phyloP scores from a whole-genome alignment of 2,888 invertebrate species.

The Scaptomyza tumidula region DNA sequence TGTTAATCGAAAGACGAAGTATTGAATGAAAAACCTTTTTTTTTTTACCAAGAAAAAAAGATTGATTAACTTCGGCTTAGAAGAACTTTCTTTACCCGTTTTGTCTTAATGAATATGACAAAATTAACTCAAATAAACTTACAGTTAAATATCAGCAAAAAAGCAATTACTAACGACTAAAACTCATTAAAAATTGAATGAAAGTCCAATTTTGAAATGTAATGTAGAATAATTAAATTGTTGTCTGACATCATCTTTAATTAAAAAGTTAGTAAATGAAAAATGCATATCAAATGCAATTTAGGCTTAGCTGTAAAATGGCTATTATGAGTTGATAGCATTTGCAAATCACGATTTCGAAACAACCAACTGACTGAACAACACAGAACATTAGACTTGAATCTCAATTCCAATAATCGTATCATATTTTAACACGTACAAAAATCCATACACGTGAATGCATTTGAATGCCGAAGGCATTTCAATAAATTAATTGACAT shows the following conservation, averaged over 20 bases:
- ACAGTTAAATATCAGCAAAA: background rate
- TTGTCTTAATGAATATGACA: too few species aligned
- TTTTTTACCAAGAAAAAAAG: too few species aligned
- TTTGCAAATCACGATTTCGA: background rate
- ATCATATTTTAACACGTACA: constrained; percentile 2
- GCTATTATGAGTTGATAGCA: background rate
- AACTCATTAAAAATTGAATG: background rate
- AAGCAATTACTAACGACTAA: background rate
- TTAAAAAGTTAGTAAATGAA: background rate
- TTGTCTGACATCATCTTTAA: background rate
- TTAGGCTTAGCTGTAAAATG: background rate
- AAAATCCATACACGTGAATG: background rate
- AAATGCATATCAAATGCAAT: background rate
- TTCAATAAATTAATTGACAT: background rate
- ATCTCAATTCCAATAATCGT: constrained; percentile 14
- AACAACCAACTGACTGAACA: background rate
- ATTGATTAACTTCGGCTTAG: too few species aligned
- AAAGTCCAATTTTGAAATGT: background rate
- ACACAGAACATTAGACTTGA: background rate
- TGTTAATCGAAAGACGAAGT: background rate
- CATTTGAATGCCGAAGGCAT: background rate
- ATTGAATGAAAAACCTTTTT: too few species aligned
- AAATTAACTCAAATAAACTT: too few species aligned
- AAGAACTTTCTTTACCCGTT: too few species aligned
- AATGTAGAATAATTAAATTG: background rate